phyloP scores from a whole-genome alignment of 2,113 vertebrate species.

The Dendropsophus ebraccatus region DNA sequence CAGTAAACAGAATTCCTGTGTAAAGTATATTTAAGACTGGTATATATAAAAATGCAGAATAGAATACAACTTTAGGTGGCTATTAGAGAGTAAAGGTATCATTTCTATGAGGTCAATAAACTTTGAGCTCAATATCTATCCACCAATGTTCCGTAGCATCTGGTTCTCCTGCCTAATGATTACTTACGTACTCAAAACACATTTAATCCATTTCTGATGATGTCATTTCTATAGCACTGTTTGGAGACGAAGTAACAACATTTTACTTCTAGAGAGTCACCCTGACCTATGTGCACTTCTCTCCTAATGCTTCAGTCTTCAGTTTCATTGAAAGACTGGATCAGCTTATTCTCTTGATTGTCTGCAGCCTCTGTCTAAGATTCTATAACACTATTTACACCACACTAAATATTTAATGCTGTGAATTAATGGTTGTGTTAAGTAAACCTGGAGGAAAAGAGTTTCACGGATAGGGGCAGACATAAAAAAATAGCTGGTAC shows the following conservation, averaged over 20 bases:
- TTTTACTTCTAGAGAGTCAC: conserved; percentile 41
- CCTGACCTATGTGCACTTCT: conserved; percentile 48
- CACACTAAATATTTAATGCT: conserved; percentile 65
- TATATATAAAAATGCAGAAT: too few relatives aligned
- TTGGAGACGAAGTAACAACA: conserved; percentile 17
- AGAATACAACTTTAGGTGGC: background rate
- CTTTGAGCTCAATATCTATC: background rate
- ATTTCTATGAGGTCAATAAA: background rate
- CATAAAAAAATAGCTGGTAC: conserved; percentile 28
- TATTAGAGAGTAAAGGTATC: background rate
- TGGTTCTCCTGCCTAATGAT: conserved; percentile 3
- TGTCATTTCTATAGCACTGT: conserved; percentile 6
- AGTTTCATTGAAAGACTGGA: conserved; percentile 25
- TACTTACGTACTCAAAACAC: conserved; percentile 25
- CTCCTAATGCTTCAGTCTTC: conserved; percentile 58
- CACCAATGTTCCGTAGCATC: background rate
- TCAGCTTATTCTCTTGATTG: conserved; percentile 38
- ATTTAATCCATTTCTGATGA: conserved; percentile 41
- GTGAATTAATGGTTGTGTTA: conserved; percentile 61
- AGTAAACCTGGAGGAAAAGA: background rate
- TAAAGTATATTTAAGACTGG: too few relatives aligned
- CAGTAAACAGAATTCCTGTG: too few relatives aligned
- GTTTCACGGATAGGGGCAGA: conserved; percentile 2
- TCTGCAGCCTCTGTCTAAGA: conserved; percentile 47
- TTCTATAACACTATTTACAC: conserved; percentile 50